Evolutionary conservation across 1,140 invertebrate species (phyloP).

Genomic region (Trachelipus rathkii): DNA sequence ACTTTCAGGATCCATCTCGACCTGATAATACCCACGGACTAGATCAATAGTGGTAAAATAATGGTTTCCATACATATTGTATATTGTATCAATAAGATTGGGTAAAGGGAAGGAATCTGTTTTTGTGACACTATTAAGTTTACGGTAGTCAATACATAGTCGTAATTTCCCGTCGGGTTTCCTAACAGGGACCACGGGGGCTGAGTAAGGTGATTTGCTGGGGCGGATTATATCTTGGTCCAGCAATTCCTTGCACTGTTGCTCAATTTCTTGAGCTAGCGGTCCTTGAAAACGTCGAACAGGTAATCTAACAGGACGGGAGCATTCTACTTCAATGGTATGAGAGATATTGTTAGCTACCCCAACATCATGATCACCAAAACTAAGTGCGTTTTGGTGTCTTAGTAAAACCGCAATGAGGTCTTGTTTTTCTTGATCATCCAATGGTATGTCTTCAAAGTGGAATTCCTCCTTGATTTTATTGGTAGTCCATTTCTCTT

Average conservation of each 20-base stretch:
- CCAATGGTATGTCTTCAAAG: no score
- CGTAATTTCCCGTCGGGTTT: neutral
- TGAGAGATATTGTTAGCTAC: no score
- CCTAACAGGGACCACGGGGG: neutral
- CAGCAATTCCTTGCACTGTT: neutral
- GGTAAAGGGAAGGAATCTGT: neutral
- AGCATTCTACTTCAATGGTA: no score
- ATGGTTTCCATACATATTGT: neutral
- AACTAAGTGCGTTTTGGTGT: no score
- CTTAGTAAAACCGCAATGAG: no score
- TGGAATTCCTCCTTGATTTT: no score
- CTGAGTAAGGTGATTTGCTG: neutral
- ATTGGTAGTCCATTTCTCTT: no score
- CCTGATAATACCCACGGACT: neutral
- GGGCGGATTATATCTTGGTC: neutral
- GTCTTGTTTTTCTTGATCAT: no score
- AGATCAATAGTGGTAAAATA: neutral
- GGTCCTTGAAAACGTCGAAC: neutral
- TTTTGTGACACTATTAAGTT: neutral
- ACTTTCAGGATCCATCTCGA: neutral
- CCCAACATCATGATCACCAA: no score
- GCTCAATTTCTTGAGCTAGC: neutral
- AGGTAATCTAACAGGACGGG: no score
- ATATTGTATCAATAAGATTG: neutral
- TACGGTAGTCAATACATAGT: constrained; percentile 8